Evolutionary conservation across 2,888 invertebrate genomes (phyloP).

Genomic region (Imbricaverruca yamaguchii): DNA sequence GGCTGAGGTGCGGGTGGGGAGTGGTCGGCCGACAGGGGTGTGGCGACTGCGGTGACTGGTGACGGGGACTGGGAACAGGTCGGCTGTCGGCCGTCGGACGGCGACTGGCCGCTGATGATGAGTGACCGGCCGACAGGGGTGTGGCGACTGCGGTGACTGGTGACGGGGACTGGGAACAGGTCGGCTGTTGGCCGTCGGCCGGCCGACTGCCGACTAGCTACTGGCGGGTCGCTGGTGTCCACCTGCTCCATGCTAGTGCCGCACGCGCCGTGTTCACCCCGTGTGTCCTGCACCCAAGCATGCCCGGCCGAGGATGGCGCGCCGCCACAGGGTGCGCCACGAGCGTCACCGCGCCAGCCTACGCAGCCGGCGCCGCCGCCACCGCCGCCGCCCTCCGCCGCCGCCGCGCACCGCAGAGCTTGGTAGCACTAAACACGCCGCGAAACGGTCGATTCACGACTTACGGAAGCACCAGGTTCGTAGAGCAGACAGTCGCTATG

Average conservation of each 20-base stretch:
- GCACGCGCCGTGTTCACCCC: conserved; percentile 7
- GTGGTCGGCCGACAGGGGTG: too few species aligned
- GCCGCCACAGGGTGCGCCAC: neutral
- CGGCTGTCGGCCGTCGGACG: too few species aligned
- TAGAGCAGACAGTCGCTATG: neutral
- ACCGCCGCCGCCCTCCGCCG: neutral
- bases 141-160: too few species aligned
- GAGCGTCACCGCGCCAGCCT: neutral
- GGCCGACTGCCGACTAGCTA: neutral
- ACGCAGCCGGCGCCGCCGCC: neutral
- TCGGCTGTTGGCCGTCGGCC: too few species aligned
- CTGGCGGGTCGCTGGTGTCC: neutral
- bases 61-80: too few species aligned
- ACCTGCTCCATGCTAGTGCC: neutral
- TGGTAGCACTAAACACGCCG: neutral
- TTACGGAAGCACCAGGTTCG: neutral
- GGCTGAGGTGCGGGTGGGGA: too few species aligned
- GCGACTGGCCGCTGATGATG: too few species aligned
- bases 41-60: too few species aligned
- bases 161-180: too few species aligned
- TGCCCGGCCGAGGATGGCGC: neutral
- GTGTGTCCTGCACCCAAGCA: conserved; percentile 16
- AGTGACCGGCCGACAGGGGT: too few species aligned
- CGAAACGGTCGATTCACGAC: neutral
- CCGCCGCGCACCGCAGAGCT: neutral